Evolutionary conservation across 2,113 vertebrate genomes (phyloP).

Genomic region (Etheostoma spectabile): DNA sequence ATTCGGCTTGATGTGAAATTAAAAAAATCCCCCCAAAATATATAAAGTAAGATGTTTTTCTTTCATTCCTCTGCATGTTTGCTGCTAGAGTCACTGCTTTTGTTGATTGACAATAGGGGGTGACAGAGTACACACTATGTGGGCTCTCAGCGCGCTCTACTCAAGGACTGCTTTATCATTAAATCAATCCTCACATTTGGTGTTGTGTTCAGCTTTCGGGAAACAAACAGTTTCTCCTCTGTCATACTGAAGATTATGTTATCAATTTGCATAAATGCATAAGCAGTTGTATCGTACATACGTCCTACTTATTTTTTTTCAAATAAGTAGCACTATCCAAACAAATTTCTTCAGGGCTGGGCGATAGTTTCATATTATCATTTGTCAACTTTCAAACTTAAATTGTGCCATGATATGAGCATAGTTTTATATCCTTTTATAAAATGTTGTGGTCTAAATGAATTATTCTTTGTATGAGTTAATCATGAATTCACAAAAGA

Average conservation of each 20-base stretch:
- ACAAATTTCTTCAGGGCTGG: background rate
- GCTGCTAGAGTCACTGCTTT: background rate
- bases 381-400: background rate
- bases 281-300: background rate
- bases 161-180: background rate
- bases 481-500: background rate
- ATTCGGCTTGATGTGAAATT: conserved; percentile 52
- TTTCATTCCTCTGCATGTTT: background rate
- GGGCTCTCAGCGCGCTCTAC: background rate
- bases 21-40: conserved; percentile 33
- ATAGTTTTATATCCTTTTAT: background rate
- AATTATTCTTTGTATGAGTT: background rate
- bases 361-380: background rate
- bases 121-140: conserved; percentile 37
- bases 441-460: background rate
- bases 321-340: background rate
- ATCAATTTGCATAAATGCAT: background rate
- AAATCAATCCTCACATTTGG: background rate
- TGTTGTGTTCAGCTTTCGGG: background rate
- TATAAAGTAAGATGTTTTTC: background rate
- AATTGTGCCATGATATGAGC: too few species aligned
- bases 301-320: background rate
- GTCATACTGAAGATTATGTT: background rate
- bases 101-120: conserved; percentile 36
- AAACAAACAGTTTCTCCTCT: background rate